Percentiles rank a stretch among this genome's conserved stretches.
Conservation (phyloP, 2,113 vertebrate genomes). For the Pygathrix nemaeus region DNA sequence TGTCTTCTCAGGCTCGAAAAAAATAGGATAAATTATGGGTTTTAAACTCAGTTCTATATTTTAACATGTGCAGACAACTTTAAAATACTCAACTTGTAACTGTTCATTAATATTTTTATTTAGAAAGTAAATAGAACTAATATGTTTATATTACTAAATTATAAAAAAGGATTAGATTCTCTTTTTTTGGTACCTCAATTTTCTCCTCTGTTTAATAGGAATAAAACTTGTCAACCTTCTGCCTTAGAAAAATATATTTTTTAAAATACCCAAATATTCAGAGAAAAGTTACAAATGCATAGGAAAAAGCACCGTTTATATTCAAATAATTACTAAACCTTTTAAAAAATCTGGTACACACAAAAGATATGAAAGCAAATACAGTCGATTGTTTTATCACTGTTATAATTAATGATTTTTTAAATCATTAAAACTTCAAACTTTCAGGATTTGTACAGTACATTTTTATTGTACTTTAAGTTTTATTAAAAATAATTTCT, state of each 20-base stretch:
- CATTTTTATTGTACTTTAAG: background rate
- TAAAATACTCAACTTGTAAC: background rate
- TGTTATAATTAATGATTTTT: background rate
- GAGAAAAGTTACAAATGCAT: background rate
- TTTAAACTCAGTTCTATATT: background rate
- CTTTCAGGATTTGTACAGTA: background rate
- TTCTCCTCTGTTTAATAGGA: background rate
- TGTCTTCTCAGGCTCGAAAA: background rate
- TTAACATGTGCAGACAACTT: background rate
- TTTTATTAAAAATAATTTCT: slow-evolving; percentile 35
- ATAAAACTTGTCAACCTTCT: background rate
- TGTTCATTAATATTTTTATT: slow-evolving; percentile 42
- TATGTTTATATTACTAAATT: background rate
- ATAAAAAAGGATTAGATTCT: background rate
- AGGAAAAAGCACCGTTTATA: background rate
- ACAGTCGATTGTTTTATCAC: background rate
- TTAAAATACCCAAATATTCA: background rate
- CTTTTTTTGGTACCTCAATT: background rate
- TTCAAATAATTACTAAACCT: background rate
- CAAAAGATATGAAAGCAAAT: background rate
- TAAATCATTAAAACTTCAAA: background rate
- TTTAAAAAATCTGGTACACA: background rate
- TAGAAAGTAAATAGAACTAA: background rate
- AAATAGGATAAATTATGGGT: background rate
- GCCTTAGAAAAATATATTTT: background rate